These are phyloP conservation scores for Campoletis raptor DNA, from an alignment of 2,888 invertebrate species.

Conservation along the genomic window DNA sequence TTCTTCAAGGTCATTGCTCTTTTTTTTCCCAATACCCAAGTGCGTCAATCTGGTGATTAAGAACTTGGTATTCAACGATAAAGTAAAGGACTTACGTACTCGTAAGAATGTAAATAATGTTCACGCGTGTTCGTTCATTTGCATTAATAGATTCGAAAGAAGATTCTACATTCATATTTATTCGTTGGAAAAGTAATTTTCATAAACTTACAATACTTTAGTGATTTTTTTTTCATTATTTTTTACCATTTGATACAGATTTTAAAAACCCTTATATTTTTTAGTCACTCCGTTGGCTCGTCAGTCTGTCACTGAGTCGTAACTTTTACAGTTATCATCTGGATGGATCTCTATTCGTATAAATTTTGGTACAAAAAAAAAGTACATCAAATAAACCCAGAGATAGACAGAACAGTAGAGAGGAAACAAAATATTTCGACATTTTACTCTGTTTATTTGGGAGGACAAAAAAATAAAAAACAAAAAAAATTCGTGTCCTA, in stretches of 20 bases:
- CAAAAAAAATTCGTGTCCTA: background rate
- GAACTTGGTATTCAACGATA: slow-evolving; percentile 4
- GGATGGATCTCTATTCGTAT: background rate
- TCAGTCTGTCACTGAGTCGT: background rate
- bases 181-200: background rate
- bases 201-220: background rate
- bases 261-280: background rate
- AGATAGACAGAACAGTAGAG: background rate
- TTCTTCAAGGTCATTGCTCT: background rate
- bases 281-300: background rate
- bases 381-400: background rate
- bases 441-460: too few relatives aligned
- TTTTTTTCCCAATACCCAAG: background rate
- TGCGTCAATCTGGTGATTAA: background rate
- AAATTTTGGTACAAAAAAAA: background rate
- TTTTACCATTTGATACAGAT: background rate
- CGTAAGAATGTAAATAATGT: background rate
- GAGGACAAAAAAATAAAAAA: background rate
- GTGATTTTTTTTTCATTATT: background rate
- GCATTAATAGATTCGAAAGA: background rate
- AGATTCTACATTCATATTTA: background rate
- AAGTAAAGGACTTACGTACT: background rate
- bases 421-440: background rate
- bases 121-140: background rate
- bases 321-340: background rate